phyloP scores from a whole-genome alignment of 2,888 invertebrate genomes.

The Morinoia aosen region DNA sequence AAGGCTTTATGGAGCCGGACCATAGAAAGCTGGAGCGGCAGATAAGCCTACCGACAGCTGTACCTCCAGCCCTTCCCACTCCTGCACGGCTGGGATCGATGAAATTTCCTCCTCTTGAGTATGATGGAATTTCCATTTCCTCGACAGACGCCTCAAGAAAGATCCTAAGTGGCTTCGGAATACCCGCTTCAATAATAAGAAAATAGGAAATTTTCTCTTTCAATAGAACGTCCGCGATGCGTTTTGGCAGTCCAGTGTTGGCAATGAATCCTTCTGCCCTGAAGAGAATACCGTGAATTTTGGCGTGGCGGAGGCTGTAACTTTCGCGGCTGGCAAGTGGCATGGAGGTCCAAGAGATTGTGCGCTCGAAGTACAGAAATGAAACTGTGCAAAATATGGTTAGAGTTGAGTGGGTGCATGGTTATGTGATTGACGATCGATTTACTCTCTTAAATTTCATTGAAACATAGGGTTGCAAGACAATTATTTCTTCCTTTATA shows the following conservation, averaged over 20 bases:
- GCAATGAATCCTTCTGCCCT: background rate
- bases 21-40: background rate
- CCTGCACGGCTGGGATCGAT: conserved; percentile 3
- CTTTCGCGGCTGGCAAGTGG: background rate
- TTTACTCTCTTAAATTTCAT: too few relatives aligned
- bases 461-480: too few relatives aligned
- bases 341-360: background rate
- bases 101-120: conserved; percentile 30
- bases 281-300: background rate
- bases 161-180: conserved; percentile 15
- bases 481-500: background rate
- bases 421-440: background rate
- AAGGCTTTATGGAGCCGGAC: conserved; percentile 39
- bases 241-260: background rate
- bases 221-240: background rate
- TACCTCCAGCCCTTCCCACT: background rate
- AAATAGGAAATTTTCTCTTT: conserved; percentile 18
- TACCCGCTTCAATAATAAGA: conserved; percentile 19
- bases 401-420: background rate
- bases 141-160: background rate
- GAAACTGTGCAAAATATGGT: background rate
- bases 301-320: background rate
- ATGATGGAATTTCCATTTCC: conserved; percentile 40
- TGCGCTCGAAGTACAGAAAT: background rate
- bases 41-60: conserved; percentile 36